Conservation (phyloP, 2,113 vertebrate genomes). For the Cyrtonyx montezumae region DNA sequence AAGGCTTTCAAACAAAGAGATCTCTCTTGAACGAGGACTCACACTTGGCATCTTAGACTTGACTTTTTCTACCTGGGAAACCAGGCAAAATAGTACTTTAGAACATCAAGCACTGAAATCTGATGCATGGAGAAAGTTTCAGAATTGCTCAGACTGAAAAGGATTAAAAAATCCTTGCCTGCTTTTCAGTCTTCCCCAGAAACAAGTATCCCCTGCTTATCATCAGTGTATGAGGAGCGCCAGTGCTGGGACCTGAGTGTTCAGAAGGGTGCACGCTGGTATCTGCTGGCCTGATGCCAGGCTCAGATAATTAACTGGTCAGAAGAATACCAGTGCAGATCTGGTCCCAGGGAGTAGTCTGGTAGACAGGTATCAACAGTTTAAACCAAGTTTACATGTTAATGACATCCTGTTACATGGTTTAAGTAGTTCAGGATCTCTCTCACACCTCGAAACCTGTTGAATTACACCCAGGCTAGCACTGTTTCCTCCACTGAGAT, state of each 20-base stretch:
- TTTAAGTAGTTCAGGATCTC: background rate
- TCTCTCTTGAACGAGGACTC: background rate
- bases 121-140: background rate
- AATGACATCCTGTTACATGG: background rate
- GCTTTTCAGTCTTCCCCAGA: background rate
- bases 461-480: accelerated
- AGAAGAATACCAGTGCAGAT: background rate
- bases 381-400: background rate
- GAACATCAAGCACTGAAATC: background rate
- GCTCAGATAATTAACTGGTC: too few species aligned
- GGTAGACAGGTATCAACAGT: background rate
- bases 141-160: background rate
- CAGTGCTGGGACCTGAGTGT: accelerated
- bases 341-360: background rate
- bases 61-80: background rate
- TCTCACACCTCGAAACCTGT: background rate
- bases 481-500: background rate
- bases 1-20: background rate
- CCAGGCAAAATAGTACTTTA: background rate
- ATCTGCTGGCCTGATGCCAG: accelerated
- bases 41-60: background rate
- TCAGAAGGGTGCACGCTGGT: accelerated
- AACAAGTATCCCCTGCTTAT: accelerated
- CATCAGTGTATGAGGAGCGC: accelerated
- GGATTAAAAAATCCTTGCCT: background rate